Percentiles rank a stretch among this genome's conserved stretches.
Evolutionary conservation across 1,140 invertebrate species (phyloP).

Genomic region (Sipha flava): DNA sequence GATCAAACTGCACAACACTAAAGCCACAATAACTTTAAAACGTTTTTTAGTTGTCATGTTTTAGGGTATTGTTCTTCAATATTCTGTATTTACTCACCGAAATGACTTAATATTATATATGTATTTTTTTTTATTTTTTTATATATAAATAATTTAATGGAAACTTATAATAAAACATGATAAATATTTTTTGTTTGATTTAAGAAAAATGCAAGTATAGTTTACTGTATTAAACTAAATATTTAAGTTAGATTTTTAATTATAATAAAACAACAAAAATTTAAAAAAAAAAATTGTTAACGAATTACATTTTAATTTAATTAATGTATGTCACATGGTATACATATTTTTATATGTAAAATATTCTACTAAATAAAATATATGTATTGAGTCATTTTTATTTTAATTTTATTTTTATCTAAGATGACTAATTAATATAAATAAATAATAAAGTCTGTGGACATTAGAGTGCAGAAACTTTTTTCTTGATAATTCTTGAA

Average conservation of each 20-base stretch:
- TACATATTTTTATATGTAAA: conserved; percentile 11
- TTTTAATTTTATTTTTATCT: not conserved
- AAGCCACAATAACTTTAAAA: not conserved
- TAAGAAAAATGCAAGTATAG: not conserved
- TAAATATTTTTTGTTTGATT: not conserved
- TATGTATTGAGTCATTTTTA: not conserved
- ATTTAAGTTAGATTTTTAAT: not conserved
- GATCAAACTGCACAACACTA: not conserved
- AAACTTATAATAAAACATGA: not conserved
- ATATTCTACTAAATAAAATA: not conserved
- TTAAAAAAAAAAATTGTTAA: not conserved
- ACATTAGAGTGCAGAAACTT: not conserved
- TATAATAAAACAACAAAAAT: not conserved
- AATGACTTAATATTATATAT: not conserved
- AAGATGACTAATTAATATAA: not conserved
- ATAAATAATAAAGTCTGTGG: not conserved
- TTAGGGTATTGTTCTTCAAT: not conserved
- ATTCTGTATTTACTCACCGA: not conserved
- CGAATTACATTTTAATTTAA: not conserved
- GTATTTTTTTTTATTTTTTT: not conserved
- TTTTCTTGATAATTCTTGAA: not conserved
- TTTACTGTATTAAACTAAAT: not conserved
- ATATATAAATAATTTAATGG: not conserved
- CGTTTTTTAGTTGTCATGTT: not conserved
- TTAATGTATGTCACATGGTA: not conserved